Evolutionary conservation across 1,140 invertebrate genomes (phyloP), one percentile per base, ranked within the genome.

Genomic region (Bathynomus jamesi): DNA sequence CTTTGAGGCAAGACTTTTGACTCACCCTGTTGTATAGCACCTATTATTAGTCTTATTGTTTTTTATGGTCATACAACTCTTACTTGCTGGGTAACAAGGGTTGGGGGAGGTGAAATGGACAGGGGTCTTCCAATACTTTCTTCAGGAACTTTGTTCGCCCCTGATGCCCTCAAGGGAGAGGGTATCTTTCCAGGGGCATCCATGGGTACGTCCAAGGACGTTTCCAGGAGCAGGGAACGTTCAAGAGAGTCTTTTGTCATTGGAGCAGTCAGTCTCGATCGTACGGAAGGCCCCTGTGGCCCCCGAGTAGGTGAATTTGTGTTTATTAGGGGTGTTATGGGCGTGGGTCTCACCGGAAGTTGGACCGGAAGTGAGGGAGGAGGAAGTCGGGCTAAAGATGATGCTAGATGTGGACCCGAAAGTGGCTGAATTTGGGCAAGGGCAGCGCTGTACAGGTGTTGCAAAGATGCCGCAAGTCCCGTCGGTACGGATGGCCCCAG

Each of bases 401-500:
- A 13, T 40, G 69, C 32, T 65, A 40, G 28, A 30, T 30, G 62
- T 4, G 62, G 62, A 28, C 28, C 61, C 28, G 61, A 69, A 2
- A 74, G 69, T 21, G 29, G 53, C 8, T 68, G 68, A 28, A 70
- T 70, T 28, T 60, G 69, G n/a, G 72, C 64, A n/a, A 74, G 69
- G 25, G 72, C 72, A 10, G 72, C 72, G 17, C 68, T 70, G 53
- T 74, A 74, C 65, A 74, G 40, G 61, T 74, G 72, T 28, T 74
- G 72, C 24, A 74, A 65, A 17, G 72, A 74, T 17, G 68, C 61
- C 28, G 72, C 72, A 60, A 74, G 65, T 31, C 72, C 70, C 8
- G 68, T 29, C 27, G 68, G 68, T 65, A 74, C 46, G n/a, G 68
- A 30, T 17, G 68, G 62, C 25, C 61, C 68, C n/a, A 73, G 17